Evolutionary conservation across 2,888 invertebrate species (phyloP).

Genomic region (Horisme vitalbata): DNA sequence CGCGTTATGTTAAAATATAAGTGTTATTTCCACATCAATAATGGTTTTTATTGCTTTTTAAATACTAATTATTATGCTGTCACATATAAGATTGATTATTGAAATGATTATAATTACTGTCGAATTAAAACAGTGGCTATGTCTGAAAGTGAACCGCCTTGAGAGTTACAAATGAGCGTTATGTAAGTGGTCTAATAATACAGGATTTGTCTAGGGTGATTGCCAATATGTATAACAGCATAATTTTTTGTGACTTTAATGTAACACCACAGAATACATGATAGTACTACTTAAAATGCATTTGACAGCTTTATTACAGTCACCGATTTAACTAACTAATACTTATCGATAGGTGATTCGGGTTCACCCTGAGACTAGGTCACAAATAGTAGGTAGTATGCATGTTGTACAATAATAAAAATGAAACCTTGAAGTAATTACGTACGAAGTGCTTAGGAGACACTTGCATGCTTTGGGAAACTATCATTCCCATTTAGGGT

Average conservation of each 20-base stretch:
- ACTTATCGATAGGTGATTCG: too few relatives aligned
- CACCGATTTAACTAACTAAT: constrained; percentile 1
- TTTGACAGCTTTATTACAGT: constrained; percentile 19
- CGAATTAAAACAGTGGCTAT: constrained; percentile 17
- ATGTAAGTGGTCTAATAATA: constrained; percentile 25
- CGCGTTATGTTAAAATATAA: constrained; percentile 80
- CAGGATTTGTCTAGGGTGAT: constrained; percentile 20
- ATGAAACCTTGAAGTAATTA: too few relatives aligned
- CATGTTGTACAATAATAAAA: too few relatives aligned
- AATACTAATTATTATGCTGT: constrained; percentile 9
- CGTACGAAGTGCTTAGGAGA: too few relatives aligned
- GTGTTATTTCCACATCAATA: constrained; percentile 73
- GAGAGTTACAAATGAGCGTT: constrained; percentile 30
- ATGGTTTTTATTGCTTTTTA: constrained; percentile 39
- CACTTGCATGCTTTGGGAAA: too few relatives aligned
- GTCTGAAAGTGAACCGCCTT: constrained; percentile 45
- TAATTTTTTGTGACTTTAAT: too few relatives aligned
- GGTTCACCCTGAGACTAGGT: too few relatives aligned
- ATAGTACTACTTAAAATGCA: constrained; percentile 10
- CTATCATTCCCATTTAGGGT: too few relatives aligned
- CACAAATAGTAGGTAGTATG: too few relatives aligned
- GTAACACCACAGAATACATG: too few relatives aligned
- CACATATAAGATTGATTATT: constrained; percentile 4
- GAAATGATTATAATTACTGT: constrained; percentile 18
- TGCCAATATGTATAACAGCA: constrained; percentile 11